Conservation (phyloP, 2,113 vertebrate species). For the Tachysurus fulvidraco region DNA sequence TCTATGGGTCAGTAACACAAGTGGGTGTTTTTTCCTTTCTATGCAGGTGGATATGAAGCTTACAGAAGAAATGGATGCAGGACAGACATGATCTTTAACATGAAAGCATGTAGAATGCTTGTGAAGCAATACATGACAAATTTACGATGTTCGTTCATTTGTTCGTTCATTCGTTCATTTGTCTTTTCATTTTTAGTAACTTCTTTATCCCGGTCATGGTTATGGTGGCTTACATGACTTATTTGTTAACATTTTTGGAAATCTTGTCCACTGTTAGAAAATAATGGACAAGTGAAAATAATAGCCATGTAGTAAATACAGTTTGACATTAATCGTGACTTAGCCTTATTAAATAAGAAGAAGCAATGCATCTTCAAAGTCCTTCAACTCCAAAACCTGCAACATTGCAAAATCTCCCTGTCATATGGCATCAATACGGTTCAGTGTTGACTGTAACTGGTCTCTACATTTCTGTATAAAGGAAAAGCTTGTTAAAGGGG, state of each 20-base stretch:
- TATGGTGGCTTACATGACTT: neutral
- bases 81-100: neutral
- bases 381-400: neutral
- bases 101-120: neutral
- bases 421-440: neutral
- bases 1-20: neutral
- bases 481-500: neutral
- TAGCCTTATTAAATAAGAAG: slow-evolving; percentile 10
- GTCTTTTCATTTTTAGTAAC: neutral
- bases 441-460: neutral
- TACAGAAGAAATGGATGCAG: neutral
- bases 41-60: neutral
- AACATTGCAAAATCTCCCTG: neutral
- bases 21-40: neutral
- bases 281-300: neutral
- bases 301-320: neutral
- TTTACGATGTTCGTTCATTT: neutral
- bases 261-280: neutral
- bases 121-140: neutral
- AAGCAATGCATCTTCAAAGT: neutral
- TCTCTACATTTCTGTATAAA: slow-evolving; percentile 28
- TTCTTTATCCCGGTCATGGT: neutral
- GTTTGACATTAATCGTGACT: neutral
- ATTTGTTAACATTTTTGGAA: neutral
- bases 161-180: too few relatives aligned